Percentiles rank a stretch among this genome's conserved stretches.
Conservation (phyloP, 2,113 vertebrate genomes). For the Charina bottae region DNA sequence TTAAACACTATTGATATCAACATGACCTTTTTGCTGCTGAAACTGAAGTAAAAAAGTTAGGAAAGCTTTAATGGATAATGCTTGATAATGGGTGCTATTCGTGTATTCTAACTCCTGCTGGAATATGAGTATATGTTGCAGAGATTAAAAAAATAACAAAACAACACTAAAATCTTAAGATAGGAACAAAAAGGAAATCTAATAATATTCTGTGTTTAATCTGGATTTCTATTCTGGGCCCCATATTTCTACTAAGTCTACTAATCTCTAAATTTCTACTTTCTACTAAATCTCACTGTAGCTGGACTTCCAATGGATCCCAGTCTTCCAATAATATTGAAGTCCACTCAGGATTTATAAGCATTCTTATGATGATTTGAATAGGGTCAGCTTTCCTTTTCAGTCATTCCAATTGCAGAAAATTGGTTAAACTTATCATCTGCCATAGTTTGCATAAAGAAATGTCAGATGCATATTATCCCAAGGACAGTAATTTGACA, state of each 20-base stretch:
- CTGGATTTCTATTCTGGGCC: neutral
- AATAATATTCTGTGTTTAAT: neutral
- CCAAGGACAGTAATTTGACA: neutral
- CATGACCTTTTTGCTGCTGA: neutral
- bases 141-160: neutral
- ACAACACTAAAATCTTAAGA: neutral
- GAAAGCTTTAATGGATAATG: neutral
- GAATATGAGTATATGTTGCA: neutral
- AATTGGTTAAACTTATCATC: neutral
- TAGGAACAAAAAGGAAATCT: neutral
- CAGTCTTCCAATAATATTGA: neutral
- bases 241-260: too few species aligned
- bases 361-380: neutral
- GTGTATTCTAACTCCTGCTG: neutral
- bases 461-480: neutral
- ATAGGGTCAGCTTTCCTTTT: neutral
- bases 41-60: neutral
- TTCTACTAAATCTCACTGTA: neutral
- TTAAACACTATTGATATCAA: neutral
- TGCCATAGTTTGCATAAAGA: neutral
- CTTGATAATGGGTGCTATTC: neutral
- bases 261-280: neutral
- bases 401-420: neutral
- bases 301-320: neutral
- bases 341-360: neutral